Percentiles rank a stretch among this genome's conserved stretches.
phyloP scores from a whole-genome alignment of 2,797 vertebrate species.

The Clarias fuscus region DNA sequence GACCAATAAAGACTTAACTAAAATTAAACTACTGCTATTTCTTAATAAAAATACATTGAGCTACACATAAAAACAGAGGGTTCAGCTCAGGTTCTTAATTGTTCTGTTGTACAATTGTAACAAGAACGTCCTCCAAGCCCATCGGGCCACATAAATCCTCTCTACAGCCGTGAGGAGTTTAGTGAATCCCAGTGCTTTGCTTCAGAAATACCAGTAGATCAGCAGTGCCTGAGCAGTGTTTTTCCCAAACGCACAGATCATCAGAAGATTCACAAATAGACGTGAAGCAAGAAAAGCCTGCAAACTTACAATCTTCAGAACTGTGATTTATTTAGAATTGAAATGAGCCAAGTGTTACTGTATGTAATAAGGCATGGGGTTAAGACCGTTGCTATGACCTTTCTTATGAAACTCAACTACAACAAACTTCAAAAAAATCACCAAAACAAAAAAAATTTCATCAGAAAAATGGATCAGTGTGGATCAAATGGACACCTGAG shows the following conservation, averaged over 20 bases:
- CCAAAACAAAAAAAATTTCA: slow-evolving; percentile 1
- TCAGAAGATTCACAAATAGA: neutral
- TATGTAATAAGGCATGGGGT: neutral
- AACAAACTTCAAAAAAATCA: neutral
- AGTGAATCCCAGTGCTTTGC: slow-evolving; percentile 1
- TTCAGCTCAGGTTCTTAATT: neutral
- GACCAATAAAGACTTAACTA: too few relatives aligned
- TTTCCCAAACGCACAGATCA: neutral
- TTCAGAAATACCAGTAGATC: neutral
- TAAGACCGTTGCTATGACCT: neutral
- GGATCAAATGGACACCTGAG: neutral
- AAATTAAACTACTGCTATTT: neutral
- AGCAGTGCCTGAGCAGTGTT: too few relatives aligned
- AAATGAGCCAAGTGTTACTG: neutral
- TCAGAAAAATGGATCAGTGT: neutral
- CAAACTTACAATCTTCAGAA: neutral
- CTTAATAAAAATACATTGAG: neutral
- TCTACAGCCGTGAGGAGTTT: neutral
- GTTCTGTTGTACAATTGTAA: too few relatives aligned
- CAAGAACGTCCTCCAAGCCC: neutral
- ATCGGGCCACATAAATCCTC: neutral
- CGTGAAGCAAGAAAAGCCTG: too few relatives aligned
- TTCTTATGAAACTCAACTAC: neutral
- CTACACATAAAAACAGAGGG: too few relatives aligned
- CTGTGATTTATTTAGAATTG: neutral